These are phyloP conservation scores for Galerucella pusilla DNA, from an alignment of 2,888 invertebrate genomes.

Conservation along the genomic window DNA sequence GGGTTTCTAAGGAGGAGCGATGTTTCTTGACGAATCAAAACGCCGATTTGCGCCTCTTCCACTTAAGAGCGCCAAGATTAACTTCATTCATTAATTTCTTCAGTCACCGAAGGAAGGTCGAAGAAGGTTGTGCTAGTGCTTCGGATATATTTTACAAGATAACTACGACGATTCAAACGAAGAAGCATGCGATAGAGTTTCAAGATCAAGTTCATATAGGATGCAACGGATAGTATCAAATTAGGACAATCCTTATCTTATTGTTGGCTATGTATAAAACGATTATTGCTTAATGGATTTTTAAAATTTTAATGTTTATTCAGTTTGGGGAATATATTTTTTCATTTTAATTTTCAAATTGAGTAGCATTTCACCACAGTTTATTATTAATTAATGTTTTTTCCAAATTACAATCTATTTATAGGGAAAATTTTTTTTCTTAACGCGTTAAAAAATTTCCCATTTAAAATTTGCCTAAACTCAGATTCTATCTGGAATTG, in stretches of 20 bases:
- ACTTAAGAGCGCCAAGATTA: constrained; percentile 50
- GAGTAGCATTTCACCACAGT: too few species aligned
- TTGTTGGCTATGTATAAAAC: background rate
- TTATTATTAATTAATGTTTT: too few species aligned
- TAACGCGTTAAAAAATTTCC: too few species aligned
- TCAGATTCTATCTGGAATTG: too few species aligned
- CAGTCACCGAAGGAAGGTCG: constrained; percentile 45
- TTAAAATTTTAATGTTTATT: too few species aligned
- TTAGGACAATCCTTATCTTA: constrained; percentile 3
- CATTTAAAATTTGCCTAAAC: too few species aligned
- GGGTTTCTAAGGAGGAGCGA: constrained; percentile 54
- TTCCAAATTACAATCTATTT: too few species aligned
- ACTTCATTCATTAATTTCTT: constrained; percentile 56
- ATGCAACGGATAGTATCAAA: constrained; percentile 7
- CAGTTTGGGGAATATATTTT: too few species aligned
- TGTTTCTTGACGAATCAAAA: constrained; percentile 49
- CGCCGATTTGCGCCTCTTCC: constrained; percentile 48
- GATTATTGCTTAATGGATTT: too few species aligned
- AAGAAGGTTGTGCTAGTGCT: constrained; percentile 37
- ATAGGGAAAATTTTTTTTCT: too few species aligned
- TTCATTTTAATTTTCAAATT: too few species aligned
- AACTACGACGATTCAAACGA: constrained; percentile 30
- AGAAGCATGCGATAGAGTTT: constrained; percentile 39
- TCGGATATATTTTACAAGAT: constrained; percentile 25
- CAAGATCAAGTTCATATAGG: constrained; percentile 49